Evolutionary conservation across 2,888 invertebrate species (phyloP).

Genomic region (Aphidius colemani): DNA sequence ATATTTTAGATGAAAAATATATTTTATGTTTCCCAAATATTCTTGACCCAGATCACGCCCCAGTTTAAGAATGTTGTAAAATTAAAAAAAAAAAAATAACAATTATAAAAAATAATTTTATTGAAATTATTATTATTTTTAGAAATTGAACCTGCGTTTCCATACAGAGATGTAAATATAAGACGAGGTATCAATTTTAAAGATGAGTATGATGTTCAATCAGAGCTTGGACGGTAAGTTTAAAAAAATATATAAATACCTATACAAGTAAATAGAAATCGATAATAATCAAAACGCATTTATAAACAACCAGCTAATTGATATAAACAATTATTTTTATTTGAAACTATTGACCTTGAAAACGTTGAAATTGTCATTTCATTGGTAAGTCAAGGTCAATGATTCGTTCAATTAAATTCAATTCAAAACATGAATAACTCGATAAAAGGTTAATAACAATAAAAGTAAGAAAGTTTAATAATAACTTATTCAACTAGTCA

Average conservation of each 20-base stretch:
- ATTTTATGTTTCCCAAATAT: constrained; percentile 15
- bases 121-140: constrained; percentile 57
- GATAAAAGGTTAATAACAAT: too few relatives aligned
- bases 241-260: too few relatives aligned
- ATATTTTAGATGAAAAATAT: constrained; percentile 1
- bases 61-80: too few relatives aligned
- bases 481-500: too few relatives aligned
- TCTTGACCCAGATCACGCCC: background rate
- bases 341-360: too few relatives aligned
- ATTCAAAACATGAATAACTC: too few relatives aligned
- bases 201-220: constrained; percentile 82
- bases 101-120: constrained; percentile 2
- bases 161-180: constrained; percentile 83
- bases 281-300: background rate
- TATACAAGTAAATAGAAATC: background rate
- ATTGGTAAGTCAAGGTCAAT: too few relatives aligned
- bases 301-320: background rate
- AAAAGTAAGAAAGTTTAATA: too few relatives aligned
- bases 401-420: too few relatives aligned
- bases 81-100: background rate
- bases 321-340: too few relatives aligned
- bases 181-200: constrained; percentile 85
- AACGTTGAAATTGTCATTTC: too few relatives aligned
- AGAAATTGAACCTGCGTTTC: constrained; percentile 89
- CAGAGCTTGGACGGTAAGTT: constrained; percentile 90